Conservation (phyloP, 2,888 invertebrate species). For the Aspidapion aeneum region DNA sequence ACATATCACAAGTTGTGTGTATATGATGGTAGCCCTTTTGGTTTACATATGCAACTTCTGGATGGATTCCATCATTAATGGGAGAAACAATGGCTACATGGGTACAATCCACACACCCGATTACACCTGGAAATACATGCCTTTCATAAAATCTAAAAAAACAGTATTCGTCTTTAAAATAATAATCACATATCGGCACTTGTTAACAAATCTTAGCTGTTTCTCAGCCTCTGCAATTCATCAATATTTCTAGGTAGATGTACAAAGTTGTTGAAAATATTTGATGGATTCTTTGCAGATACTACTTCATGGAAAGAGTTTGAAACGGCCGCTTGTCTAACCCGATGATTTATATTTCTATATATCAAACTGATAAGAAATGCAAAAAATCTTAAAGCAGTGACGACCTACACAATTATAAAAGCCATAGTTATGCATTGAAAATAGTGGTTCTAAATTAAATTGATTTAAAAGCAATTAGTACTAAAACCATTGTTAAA, state of each 20-base stretch:
- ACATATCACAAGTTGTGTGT: background rate
- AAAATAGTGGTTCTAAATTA: no score
- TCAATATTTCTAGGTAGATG: background rate
- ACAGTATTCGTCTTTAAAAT: background rate
- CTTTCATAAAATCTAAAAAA: background rate
- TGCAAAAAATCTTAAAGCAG: no score
- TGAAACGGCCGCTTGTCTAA: no score
- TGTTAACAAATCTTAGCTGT: background rate
- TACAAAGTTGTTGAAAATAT: background rate
- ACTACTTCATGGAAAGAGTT: background rate
- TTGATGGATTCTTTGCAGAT: background rate
- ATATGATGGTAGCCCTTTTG: background rate
- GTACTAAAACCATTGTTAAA: no score
- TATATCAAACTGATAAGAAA: no score
- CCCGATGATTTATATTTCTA: no score
- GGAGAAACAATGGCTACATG: background rate
- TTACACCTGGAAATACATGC: background rate
- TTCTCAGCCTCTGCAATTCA: background rate
- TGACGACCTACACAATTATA: no score
- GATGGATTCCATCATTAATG: background rate
- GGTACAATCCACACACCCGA: background rate
- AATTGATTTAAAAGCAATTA: no score
- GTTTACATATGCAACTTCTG: background rate
- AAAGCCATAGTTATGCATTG: no score
- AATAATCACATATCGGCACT: no score